Evolutionary conservation across 2,888 invertebrate genomes (phyloP), one percentile per base, ranked within the genome.

Genomic region (Coenonympha arcania): DNA sequence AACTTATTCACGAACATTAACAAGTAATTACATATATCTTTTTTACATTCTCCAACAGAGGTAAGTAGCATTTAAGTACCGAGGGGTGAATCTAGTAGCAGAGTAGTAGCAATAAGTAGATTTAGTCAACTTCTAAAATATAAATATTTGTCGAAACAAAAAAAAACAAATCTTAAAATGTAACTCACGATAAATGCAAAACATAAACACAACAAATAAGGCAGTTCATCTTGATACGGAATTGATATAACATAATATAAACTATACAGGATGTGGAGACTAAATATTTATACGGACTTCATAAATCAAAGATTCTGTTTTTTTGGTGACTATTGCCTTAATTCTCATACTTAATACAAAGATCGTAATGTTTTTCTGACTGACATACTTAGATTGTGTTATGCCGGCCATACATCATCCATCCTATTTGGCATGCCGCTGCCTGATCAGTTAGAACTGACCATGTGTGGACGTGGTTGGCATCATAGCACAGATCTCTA

Each of bases 41-140:
- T 58, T 50, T 54, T 6, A 20, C 6, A 11, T 37, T 3, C 56
- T 69, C 68, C 64, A 65, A 72, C 65, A 70, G 59, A 62, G 60
- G 41, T 39, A 63, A 54, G 59, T 36, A 52, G 44, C 30, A 60
- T 53, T 68, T 78, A 79, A 75, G 75, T 77, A 76, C 77, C 68
- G 41, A 66, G 60, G 58, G 59, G 9, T 22, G 20, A 11, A 30
- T 11, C 18, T 19, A 41, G 41, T 19, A 30, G n/a, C 18, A 30
- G 16, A 26, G 26, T 18, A 30, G 18, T 41, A 16, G 16, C 18
- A 40, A n/a, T n/a, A n/a, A n/a, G n/a, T 31, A 42, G 30, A 31
- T 30, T 13, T 22, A 11, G 22, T 31, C 31, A 31, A 43, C 31
- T 22, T 31, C 9, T 31, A 33, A 33, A 43, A 31, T 9, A 22